Conservation (phyloP, 2,888 invertebrate genomes). For the Hirtodrosophila confusa region DNA sequence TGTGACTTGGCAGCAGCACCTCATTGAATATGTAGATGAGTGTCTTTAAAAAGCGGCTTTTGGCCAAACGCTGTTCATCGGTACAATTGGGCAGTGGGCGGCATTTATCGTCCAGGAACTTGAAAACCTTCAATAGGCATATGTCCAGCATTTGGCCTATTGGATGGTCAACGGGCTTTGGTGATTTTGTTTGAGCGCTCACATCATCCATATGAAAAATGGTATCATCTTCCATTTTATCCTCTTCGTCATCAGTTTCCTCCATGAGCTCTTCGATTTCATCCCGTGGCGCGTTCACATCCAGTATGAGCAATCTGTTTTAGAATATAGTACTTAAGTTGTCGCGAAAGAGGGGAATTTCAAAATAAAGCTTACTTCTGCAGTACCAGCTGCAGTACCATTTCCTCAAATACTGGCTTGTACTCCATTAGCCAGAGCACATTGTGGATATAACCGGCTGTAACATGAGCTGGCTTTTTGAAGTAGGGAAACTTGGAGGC, state of each 20-base stretch:
- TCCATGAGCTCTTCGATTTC: constrained; percentile 86
- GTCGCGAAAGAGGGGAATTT: not conserved
- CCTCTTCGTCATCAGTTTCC: constrained; percentile 84
- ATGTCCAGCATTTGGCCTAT: constrained; percentile 90
- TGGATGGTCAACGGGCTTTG: constrained; percentile 85
- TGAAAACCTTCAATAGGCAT: constrained; percentile 90
- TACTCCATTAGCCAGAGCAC: constrained; percentile 90
- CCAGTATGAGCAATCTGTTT: constrained; percentile 89
- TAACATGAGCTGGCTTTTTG: constrained; percentile 87
- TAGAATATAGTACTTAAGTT: not conserved
- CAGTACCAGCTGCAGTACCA: constrained; percentile 90
- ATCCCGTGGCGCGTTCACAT: constrained; percentile 88
- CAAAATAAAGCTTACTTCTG: constrained; percentile 87
- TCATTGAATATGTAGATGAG: constrained; percentile 90
- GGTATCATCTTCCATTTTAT: constrained; percentile 65
- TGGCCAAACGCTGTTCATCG: constrained; percentile 85
- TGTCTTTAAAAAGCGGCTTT: constrained; percentile 85
- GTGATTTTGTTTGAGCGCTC: not conserved
- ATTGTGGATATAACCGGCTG: constrained; percentile 91
- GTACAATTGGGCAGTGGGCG: constrained; percentile 35
- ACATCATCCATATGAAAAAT: constrained; percentile 81
- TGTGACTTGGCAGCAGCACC: constrained; percentile 92
- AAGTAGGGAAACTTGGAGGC: constrained; percentile 90
- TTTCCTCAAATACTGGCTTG: constrained; percentile 88
- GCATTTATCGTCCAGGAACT: constrained; percentile 86